Conservation (phyloP, 2,113 vertebrate species). For the Mionectes macconnelli region DNA sequence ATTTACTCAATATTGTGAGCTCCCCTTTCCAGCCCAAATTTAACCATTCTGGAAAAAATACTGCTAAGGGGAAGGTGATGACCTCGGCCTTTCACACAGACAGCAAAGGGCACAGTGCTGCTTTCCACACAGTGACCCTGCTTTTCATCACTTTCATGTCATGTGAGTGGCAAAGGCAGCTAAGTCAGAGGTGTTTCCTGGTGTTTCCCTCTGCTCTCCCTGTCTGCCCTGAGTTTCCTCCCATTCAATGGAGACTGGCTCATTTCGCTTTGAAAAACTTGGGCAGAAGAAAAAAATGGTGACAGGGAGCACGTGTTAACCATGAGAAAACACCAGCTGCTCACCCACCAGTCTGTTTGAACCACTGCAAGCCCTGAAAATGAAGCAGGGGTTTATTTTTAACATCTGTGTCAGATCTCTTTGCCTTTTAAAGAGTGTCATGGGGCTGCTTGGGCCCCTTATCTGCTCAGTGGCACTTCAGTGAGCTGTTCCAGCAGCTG, state of each 20-base stretch:
- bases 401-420: constrained; percentile 21
- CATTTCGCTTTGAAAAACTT: background rate
- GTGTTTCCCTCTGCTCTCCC: background rate
- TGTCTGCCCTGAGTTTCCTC: background rate
- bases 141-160: background rate
- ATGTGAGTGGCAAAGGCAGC: background rate
- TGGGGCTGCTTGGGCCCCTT: background rate
- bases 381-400: constrained; percentile 57
- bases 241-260: background rate
- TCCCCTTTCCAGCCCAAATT: background rate
- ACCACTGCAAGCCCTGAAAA: background rate
- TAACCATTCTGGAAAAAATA: background rate
- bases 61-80: background rate
- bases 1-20: background rate
- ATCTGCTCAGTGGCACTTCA: background rate
- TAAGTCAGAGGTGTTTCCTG: background rate
- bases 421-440: constrained; percentile 56
- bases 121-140: background rate
- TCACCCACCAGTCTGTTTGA: background rate
- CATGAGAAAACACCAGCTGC: background rate
- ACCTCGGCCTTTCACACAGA: background rate
- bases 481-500: background rate
- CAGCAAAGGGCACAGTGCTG: background rate
- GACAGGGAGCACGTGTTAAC: background rate
- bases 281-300: background rate